Evolutionary conservation across 2,888 invertebrate species (phyloP).

Genomic region (Itoplectis maculator): DNA sequence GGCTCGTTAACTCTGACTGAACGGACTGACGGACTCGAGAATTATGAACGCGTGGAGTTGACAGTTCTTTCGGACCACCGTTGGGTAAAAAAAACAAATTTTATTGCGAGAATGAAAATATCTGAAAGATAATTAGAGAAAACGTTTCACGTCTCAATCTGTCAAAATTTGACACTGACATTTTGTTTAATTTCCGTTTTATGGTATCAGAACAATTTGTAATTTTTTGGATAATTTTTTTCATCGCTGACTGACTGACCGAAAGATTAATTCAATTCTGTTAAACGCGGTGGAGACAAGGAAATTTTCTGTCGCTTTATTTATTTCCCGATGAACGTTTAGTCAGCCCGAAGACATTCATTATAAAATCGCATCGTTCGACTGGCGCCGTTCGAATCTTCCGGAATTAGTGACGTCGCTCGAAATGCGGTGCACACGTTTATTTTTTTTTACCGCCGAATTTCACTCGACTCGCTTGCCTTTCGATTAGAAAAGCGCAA

Average conservation of each 20-base stretch:
- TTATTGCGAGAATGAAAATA: too few species aligned
- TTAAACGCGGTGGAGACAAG: neutral
- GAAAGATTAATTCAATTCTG: neutral
- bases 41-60: too few species aligned
- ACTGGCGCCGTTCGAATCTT: neutral
- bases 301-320: neutral
- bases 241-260: neutral
- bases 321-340: neutral
- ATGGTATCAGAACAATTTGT: neutral
- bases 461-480: too few species aligned
- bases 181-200: neutral
- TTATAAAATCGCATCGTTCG: neutral
- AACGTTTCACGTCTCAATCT: too few species aligned
- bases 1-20: too few species aligned
- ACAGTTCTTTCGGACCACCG: too few species aligned
- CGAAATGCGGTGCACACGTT: neutral
- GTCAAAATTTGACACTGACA: neutral
- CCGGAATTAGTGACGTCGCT: neutral
- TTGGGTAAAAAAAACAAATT: too few species aligned
- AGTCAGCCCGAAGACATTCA: neutral
- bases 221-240: neutral
- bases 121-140: too few species aligned
- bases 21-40: too few species aligned
- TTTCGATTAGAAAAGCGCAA: conserved; percentile 26
- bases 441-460: too few species aligned